A percentile compares a stretch with the other conserved stretches of the same genome.
Conservation (phyloP, 2,113 vertebrate genomes). For the Myocastor coypus region DNA sequence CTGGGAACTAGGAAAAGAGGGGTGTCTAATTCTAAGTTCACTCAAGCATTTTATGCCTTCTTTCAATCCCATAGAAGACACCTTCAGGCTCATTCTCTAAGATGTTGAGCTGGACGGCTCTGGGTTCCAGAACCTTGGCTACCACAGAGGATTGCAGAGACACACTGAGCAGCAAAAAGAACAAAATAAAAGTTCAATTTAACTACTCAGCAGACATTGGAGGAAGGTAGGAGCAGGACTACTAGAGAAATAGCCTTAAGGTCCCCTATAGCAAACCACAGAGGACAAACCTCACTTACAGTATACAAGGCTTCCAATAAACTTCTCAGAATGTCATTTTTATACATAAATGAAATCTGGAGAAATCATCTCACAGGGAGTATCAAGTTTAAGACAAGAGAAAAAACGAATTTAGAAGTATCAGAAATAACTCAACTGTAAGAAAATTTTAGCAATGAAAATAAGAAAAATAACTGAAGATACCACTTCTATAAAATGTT, state of each 20-base stretch:
- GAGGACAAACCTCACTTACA: neutral
- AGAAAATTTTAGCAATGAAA: conserved; percentile 6
- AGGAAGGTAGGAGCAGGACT: neutral
- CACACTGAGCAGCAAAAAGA: neutral
- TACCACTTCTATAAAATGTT: neutral
- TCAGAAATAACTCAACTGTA: neutral
- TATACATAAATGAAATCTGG: neutral
- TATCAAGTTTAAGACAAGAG: neutral
- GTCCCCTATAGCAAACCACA: neutral
- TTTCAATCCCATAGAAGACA: neutral
- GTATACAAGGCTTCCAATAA: neutral
- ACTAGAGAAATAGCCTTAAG: neutral
- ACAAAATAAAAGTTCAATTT: neutral
- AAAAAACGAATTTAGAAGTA: neutral
- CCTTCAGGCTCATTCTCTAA: neutral
- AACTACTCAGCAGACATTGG: neutral
- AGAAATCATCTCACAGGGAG: neutral
- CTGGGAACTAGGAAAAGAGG: fast-evolving
- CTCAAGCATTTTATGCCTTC: neutral
- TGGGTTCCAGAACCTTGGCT: neutral
- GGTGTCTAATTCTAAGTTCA: neutral
- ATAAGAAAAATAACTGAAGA: conserved; percentile 7
- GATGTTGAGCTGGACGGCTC: too few species aligned
- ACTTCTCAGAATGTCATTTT: neutral
- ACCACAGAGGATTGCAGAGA: neutral